These are phyloP conservation scores for Phaetusa simplex DNA, from an alignment of 2,113 vertebrate genomes.

Conservation along the genomic window DNA sequence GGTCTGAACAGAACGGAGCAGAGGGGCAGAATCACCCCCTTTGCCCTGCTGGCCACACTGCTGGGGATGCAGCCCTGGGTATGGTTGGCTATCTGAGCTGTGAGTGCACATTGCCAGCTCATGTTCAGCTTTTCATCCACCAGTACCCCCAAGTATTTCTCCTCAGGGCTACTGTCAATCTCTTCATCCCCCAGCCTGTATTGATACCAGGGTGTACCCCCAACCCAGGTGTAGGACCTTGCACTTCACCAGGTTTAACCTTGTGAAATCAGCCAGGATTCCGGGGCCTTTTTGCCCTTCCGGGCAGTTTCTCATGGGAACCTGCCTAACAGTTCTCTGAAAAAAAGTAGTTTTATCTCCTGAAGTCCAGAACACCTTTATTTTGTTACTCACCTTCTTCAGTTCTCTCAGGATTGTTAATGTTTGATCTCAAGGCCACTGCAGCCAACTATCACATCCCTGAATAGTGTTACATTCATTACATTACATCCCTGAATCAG, in stretches of 20 bases:
- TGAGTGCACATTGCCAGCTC: rapidly evolving
- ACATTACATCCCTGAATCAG: not conserved
- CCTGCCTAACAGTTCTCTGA: not conserved
- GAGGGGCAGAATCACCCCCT: not conserved
- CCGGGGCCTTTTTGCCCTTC: not conserved
- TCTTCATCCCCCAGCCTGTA: not conserved
- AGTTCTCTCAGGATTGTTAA: not conserved
- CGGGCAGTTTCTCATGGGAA: not conserved
- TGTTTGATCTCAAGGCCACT: not conserved
- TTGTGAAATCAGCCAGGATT: not conserved
- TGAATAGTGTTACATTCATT: not conserved
- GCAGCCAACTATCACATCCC: not conserved
- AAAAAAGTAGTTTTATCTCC: not conserved
- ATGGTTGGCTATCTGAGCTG: not conserved
- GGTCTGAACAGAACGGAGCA: not conserved
- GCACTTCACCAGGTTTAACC: not conserved
- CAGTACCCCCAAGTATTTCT: not conserved
- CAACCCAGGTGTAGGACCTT: not conserved
- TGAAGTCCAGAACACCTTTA: not conserved
- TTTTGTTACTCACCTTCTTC: not conserved
- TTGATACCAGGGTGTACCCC: not conserved
- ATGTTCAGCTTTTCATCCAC: not conserved
- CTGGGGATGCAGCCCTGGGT: not conserved
- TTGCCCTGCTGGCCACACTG: rapidly evolving
- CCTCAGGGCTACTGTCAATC: not conserved